phyloP scores from a whole-genome alignment of 64 coral and sea anemone species.

The Platygyra sinensis region DNA sequence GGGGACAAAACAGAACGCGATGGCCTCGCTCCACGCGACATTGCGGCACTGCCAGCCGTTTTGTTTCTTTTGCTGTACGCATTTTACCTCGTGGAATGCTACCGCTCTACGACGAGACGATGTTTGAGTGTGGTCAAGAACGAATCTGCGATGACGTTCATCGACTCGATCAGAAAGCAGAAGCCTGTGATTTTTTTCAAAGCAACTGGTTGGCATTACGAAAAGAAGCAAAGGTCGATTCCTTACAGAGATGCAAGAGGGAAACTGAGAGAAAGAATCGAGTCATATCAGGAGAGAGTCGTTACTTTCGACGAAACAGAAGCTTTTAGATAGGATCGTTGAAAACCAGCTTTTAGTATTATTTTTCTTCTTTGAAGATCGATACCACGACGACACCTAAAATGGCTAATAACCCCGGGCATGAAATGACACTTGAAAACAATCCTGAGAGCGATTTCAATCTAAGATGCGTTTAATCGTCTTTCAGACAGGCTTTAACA shows the following conservation, averaged over 20 bases:
- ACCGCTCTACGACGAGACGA: slow-evolving; percentile 57
- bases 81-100: slow-evolving; percentile 66
- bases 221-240: slow-evolving; percentile 33
- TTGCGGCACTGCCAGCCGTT: slow-evolving; percentile 52
- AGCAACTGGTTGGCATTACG: slow-evolving; percentile 61
- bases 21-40: slow-evolving; percentile 51
- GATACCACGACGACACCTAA: too few relatives aligned
- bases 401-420: too few relatives aligned
- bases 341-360: neutral
- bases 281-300: slow-evolving; percentile 48
- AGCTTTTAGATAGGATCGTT: slow-evolving; percentile 47
- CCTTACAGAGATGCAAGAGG: slow-evolving; percentile 39
- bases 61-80: slow-evolving; percentile 62
- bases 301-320: slow-evolving; percentile 52
- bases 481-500: neutral
- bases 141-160: slow-evolving; percentile 17
- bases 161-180: slow-evolving; percentile 21
- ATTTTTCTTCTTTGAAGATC: neutral
- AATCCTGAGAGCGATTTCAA: neutral
- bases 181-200: slow-evolving; percentile 31
- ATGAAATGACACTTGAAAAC: neutral
- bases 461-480: neutral
- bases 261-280: slow-evolving; percentile 47
- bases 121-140: slow-evolving; percentile 1
- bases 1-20: slow-evolving; percentile 44